A percentile compares a stretch with the other conserved stretches of the same genome.
These are phyloP conservation scores for Buathra laborator DNA, from an alignment of 2,888 invertebrate genomes.

Conservation along the genomic window DNA sequence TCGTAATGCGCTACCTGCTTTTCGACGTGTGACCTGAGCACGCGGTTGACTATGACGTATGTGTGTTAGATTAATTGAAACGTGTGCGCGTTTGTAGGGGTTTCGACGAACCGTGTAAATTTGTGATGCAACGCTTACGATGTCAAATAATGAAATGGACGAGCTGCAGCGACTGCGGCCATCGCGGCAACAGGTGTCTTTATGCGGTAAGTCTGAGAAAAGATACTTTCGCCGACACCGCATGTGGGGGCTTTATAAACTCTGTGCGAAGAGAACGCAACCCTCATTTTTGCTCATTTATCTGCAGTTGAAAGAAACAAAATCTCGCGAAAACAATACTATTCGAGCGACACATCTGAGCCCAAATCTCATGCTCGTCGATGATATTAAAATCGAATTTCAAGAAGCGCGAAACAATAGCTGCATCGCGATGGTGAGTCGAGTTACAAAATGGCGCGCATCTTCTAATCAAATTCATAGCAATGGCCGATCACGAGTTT, in stretches of 20 bases:
- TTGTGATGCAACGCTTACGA: constrained; percentile 75
- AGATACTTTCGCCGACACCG: neutral
- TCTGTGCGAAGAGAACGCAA: neutral
- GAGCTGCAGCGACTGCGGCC: constrained; percentile 70
- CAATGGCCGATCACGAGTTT: neutral
- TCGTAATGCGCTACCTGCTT: neutral
- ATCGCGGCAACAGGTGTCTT: constrained; percentile 70
- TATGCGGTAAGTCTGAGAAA: constrained; percentile 69
- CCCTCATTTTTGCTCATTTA: neutral
- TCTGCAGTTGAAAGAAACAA: constrained; percentile 57
- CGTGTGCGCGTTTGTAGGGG: constrained; percentile 67
- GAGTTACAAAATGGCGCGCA: neutral
- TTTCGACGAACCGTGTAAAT: constrained; percentile 74
- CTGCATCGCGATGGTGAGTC: constrained; percentile 71
- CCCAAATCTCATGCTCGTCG: constrained; percentile 63
- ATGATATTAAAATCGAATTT: constrained; percentile 73
- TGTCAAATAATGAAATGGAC: constrained; percentile 77
- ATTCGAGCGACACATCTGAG: constrained; percentile 73
- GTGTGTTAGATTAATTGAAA: neutral
- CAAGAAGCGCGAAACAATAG: constrained; percentile 67
- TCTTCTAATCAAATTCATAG: neutral
- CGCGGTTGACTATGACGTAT: neutral
- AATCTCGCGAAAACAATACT: constrained; percentile 61
- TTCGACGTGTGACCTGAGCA: neutral
- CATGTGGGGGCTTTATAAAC: neutral